Evolutionary conservation across 2,797 vertebrate genomes (phyloP), one percentile per base, ranked within the genome.

Genomic region (Pipistrellus kuhlii): DNA sequence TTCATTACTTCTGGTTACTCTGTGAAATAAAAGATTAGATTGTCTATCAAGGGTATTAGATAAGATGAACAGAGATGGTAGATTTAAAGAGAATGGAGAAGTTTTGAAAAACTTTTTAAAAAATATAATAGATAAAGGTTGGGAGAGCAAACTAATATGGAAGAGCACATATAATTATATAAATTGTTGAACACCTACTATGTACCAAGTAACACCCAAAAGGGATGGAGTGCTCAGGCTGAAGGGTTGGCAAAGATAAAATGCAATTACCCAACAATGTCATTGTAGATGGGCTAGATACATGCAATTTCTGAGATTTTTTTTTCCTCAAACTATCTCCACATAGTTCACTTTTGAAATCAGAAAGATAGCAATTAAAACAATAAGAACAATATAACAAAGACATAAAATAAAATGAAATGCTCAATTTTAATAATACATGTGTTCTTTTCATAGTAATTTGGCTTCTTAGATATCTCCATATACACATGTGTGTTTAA

Each of bases 141-240:
- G 4, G n/a, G 44, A 66, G 15, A 76, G 30, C 32, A 53, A 84
- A 9, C 4, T 59, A 76, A 82, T 30, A 69, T 41, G 4, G 5
- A 17, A 81, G 20, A 88, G 88, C 15, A 84, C 17, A 81, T 76
- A 44, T 57, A 80, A 57, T 71, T 82, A 41, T 44, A 35, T 35
- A 57, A 71, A n/a, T 27, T 82, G 6, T 81, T 59, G n/a, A 86
- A 8, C 1, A 32, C 6, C 8, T 57, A 25, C 21, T 72, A 27
- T 21, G 69, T 94, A 17, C 25, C 77, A 53, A 80, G 85, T 69
- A n/a, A 1, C 68, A 88, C 14, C 68, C 48, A 15, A 46, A 35
- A 21, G 21, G 30, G 46, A 18, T 2, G 4, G 3, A 4, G 0
- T 2, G 0, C 21, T 53, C 44, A n/a, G 30, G 12, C 8, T 77